A percentile compares a stretch with the other conserved stretches of the same genome.
These are phyloP conservation scores for Dryobates pubescens DNA, from an alignment of 2,797 vertebrate genomes.

Conservation along the genomic window DNA sequence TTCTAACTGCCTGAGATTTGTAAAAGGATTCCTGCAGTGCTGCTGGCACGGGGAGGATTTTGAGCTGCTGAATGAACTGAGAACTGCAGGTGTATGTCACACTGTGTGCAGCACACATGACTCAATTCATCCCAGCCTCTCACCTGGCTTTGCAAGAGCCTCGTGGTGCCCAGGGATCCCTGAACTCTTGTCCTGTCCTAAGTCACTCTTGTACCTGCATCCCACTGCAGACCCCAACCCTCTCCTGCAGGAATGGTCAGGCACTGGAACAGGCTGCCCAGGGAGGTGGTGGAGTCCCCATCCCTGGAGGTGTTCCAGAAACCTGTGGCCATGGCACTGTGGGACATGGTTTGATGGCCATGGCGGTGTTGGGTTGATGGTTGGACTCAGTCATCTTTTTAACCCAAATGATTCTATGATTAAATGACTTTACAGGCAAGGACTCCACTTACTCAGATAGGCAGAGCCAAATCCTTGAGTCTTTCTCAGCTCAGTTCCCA, in stretches of 20 bases:
- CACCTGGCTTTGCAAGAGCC: neutral
- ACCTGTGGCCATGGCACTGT: too few relatives aligned
- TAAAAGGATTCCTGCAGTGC: neutral
- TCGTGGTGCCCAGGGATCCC: rapidly evolving
- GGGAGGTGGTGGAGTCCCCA: too few relatives aligned
- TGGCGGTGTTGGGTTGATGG: too few relatives aligned
- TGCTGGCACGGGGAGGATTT: neutral
- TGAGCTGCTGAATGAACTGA: neutral
- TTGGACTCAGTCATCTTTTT: too few relatives aligned
- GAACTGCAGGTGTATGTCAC: neutral
- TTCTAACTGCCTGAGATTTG: neutral
- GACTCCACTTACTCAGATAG: neutral
- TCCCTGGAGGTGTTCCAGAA: too few relatives aligned
- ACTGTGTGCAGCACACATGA: neutral
- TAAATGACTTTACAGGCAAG: neutral
- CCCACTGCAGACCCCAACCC: neutral
- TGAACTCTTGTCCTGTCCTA: neutral
- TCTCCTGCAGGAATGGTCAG: too few relatives aligned
- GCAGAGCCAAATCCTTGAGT: neutral
- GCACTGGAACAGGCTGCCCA: too few relatives aligned
- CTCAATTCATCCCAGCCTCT: neutral
- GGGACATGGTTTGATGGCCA: too few relatives aligned
- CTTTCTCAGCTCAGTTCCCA: neutral
- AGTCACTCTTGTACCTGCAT: neutral
- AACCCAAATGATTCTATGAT: too few relatives aligned